Evolutionary conservation across 2,797 vertebrate genomes (phyloP), one percentile per base, ranked within the genome.

Genomic region (Pangasius larnaudii): DNA sequence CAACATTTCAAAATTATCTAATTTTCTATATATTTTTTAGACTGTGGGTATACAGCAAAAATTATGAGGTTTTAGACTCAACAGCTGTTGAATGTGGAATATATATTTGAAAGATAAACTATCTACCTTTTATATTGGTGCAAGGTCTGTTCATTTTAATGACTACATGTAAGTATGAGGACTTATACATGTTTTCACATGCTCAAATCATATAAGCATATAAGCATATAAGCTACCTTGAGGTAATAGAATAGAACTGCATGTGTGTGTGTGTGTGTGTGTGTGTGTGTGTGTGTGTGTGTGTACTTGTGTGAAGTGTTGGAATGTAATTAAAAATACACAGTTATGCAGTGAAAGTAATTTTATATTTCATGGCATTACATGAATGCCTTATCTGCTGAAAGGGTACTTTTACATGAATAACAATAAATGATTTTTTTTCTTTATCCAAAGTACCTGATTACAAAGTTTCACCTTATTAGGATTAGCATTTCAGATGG

Each of bases 341-440:
- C 42, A n/a, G 42, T 46, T 74, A 74, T 74, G 42, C 39, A 46
- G 36, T 46, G 24, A 46, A 78, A 0, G 2, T 79, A 33, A 75
- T 42, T 74, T 27, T 30, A 51, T 36, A 19, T 36, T 79, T 53
- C 65, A 71, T 59, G 30, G 78, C 22, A 49, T 75, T 81, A 63
- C 88, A 87, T 88, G 90, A 77, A 53, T 88, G 85, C 85, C 88
- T 87, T 72, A 74, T 84, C 84, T 46, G 11, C 39, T 13, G 24
- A 49, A 75, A 2, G 13, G 24, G 4, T 53, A 10, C 1, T 53
- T 77, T 77, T 36, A 58, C 4, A 80, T 36, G 16, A 80, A 58
- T 79, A 22, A 58, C 4, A 51, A 8, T 7, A 14, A 74, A 30
- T 9, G 2, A 16, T 42, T 74, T 49, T n/a, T n/a, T 49, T 58